Evolutionary conservation across 2,113 vertebrate species (phyloP), one percentile per base, ranked within the genome.

Genomic region (Sorex fumeus): DNA sequence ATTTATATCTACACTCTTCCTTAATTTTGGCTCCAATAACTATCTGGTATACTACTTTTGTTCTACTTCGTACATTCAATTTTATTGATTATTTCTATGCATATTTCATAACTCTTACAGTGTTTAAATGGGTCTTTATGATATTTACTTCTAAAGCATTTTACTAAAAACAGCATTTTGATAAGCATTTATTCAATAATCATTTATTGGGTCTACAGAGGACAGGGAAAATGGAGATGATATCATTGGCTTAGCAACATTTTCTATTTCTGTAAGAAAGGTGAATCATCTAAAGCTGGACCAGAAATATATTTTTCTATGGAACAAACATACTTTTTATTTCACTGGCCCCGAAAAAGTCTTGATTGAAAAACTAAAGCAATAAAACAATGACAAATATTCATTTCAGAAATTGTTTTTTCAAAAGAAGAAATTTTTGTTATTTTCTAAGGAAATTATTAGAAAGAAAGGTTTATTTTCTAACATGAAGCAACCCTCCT

Each of bases 21-120:
- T 82, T 32, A 82, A 66, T 21, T 76, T 47, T 8, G 34, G 25
- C 2, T 2, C 72, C 32, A 23, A 25, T 32, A 77, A 79, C 40
- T 77, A 84, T 11, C 28, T 71, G 76, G 15, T 32, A 36, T n/a
- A 45, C 15, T 36, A 45, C 32, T 90, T 76, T 66, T 80, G 50
- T 36, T 23, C 13, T 89, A 76, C 27, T 67, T 76, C 30, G 7
- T 45, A 80, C 6, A 70, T 62, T 89, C 92, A 88, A 30, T 60
- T 86, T 71, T 89, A 87, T 72, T 71, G 77, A 87, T 94, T 36
- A 81, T 36, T 77, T 67, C 36, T 84, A 93, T 93, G 45, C 72
- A 87, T 94, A 90, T 87, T 96, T 95, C 15, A 91, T 90, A 84
- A 77, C 16, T 64, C 50, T 83, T 91, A 67, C 18, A 66, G 84